Base-by-base conservation (phyloP, 1,140 invertebrate genomes). In the Drosophila orena region DNA sequence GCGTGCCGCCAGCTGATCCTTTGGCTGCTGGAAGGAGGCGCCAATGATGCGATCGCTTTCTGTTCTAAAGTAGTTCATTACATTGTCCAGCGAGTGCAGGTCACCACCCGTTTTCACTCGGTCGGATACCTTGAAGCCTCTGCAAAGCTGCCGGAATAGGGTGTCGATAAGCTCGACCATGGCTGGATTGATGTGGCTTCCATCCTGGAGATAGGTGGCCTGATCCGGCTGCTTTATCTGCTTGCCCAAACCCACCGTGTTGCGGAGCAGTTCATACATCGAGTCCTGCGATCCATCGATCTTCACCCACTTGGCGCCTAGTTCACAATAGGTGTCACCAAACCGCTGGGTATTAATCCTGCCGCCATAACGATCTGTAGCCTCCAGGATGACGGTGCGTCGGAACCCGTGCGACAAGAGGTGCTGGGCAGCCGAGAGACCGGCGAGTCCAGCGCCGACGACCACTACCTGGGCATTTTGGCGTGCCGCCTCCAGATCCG, bases 401-500 rank as follows among this genome's bases (percentile, higher is more conserved):
- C 93, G 94, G 27, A 96, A 93, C 10, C 96, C 96, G 86, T 95
- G 95, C 74, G 95, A 94, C 1, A 93, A 91, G 10, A 97, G 93
- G 57, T 95, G 93, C 81, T 96, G 94, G 2, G 96, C 96, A 1
- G 96, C 96, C 0, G 96, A 96, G 2, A 97, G 91, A 2, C 96
- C 96, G 0, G 96, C 95, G 75, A 97, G 95, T n/a, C 96, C 96
- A 6, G 95, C 96, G 0, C 96, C 96, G 15, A 97, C 92, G 14
- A 97, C 95, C 1, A 97, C 94, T 1, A 96, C 94, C 2, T 93
- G 93, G n/a, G 95, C 95, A 72, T 81, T 81, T 20, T 66, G 54
- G 44, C 70, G 81, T 1, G 79, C 75, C 12, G 75, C 15, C n/a
- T 89, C 75, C 24, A 86, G 17, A 30, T 88, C 61, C n/a, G 61